Base-by-base conservation (phyloP, 2,797 vertebrate genomes). In the Linurgus olivaceus region DNA sequence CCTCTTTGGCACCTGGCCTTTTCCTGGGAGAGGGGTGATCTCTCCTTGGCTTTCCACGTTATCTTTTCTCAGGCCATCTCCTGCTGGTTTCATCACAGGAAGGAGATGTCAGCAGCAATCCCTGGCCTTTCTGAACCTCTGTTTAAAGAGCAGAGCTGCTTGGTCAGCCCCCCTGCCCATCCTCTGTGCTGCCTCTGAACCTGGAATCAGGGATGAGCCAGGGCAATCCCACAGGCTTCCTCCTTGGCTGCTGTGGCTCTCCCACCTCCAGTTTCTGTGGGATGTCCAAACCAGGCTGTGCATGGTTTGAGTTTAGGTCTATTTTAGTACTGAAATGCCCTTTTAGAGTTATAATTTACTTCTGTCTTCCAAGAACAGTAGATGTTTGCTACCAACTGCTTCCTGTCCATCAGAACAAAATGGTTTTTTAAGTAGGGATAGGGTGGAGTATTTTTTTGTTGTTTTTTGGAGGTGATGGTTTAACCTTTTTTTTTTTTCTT, bases 321-420 rank as follows among this genome's bases (percentile, higher is more conserved):
- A 71, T 94, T 97, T 96, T 86, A 51, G 89, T 44, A 67, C 2
- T 68, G 47, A 62, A 81, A 84, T 83, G 67, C 42, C 81, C 23
- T 7, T 76, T 57, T 51, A 84, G 79, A 61, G 44, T 93, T 94
- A 57, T 95, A 96, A 96, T 96, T 96, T 95, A 38, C 74, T 93
- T 51, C 67, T 87, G 28, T 47, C 85, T 75, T 89, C 94, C 68
- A 83, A 84, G 87, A 92, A 65, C 38, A 88, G 92, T 17, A 52
- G 80, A 23, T 58, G 63, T 90, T 86, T 84, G n/a, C 63, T 51
- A 66, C 92, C 77, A 86, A 11, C 90, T 91, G 18, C 78, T 92
- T 96, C 92, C 59, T 58, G 50, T 75, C 44, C 72, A 59, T 78
- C 58, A 23, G 79, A 62, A 81, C 52, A 74, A 92, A 91, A 81